Base-by-base conservation (phyloP, 2,888 invertebrate genomes). In the Sthenelais limicola region DNA sequence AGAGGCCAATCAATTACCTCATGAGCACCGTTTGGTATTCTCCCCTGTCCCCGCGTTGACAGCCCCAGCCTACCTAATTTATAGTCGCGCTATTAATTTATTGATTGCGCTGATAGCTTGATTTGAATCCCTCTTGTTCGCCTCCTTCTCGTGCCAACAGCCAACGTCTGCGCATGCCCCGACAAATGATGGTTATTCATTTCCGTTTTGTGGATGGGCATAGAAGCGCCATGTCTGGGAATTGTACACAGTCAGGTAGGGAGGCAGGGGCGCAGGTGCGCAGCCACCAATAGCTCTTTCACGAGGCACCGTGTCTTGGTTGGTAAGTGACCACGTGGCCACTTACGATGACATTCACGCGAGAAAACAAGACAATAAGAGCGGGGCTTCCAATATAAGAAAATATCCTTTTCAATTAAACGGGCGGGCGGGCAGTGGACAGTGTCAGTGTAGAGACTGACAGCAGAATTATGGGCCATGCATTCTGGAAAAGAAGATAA, bases 1-100 rank as follows among this genome's bases (percentile, higher is more conserved):
- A 43, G 62, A 62, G 62, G 62, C 38, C 62, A 62, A 62, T 62
- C 62, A 62, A 62, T 62, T 62, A 62, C 62, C 62, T 62, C 62
- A 62, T 62, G 62, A 62, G 38, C 21, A 35, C 62, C 62, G 62
- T 38, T 62, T 62, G 62, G 62, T 43, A 62, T 62, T 62, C 62
- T 38, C n/a, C n/a, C 24, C 62, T 35, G 24, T 24, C 18, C 21
- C 24, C 21, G 21, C 24, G 21, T 26, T 38, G 62, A 62, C 62
- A 62, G 62, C 4, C 15, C 3, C 35, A 12, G 3, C 38, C 62
- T 26, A 18, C 38, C 62, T 62, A 62, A 62, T 62, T 62, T 62
- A 62, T 62, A 24, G 62, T n/a, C 38, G 62, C 38, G 18, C 38
- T 62, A 62, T 62, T 62, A 62, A 62, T 62, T 62, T 62, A 62